Percentiles rank a stretch among this genome's conserved stretches.
Conservation (phyloP, 2,888 invertebrate genomes). For the Tenthredo amoena region DNA sequence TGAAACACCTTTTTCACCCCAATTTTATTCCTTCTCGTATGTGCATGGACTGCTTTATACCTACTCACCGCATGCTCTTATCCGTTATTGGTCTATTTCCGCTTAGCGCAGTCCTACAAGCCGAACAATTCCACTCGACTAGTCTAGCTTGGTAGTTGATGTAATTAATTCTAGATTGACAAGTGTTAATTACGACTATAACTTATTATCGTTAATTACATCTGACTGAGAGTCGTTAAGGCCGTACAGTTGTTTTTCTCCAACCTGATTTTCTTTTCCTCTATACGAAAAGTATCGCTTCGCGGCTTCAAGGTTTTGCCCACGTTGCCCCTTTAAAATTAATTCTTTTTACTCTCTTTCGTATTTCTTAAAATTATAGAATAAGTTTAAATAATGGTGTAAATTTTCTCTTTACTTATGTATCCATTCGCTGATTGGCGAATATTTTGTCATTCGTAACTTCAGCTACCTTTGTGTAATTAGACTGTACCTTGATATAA, state of each 20-base stretch:
- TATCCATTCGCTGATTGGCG: neutral
- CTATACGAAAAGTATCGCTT: neutral
- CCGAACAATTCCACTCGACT: neutral
- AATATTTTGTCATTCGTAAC: neutral
- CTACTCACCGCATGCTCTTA: neutral
- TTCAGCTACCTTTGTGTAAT: neutral
- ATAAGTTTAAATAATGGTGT: neutral
- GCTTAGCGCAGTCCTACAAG: neutral
- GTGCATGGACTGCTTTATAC: neutral
- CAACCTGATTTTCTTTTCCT: neutral
- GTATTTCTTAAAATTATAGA: neutral
- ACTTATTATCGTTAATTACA: neutral
- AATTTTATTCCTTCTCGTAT: neutral
- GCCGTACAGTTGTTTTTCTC: neutral
- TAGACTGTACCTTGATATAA: conserved; percentile 7
- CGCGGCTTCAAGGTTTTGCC: neutral
- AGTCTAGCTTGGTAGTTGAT: neutral
- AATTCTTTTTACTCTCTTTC: neutral
- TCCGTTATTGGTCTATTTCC: conserved; percentile 1
- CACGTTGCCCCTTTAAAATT: too few relatives aligned
- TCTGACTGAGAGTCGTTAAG: neutral
- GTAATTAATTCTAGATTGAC: neutral
- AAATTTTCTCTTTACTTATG: neutral
- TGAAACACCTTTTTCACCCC: neutral
- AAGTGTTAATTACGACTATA: neutral